Conservation (phyloP, 1,140 invertebrate genomes). For the Pararge aegeria region DNA sequence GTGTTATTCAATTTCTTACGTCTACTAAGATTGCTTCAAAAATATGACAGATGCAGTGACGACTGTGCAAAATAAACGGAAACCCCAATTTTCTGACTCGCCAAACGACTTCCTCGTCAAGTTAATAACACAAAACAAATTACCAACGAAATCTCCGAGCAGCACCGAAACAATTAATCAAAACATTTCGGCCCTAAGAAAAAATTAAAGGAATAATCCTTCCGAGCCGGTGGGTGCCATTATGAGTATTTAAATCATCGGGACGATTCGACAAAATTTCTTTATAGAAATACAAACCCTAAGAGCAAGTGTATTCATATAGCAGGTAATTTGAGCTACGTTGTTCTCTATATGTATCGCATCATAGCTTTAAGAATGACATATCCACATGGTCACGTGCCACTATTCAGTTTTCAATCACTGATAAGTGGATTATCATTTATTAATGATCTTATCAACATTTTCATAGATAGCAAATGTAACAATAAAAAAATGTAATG, state of each 20-base stretch:
- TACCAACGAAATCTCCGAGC: conserved; percentile 57
- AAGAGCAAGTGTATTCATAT: not conserved
- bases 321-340: not conserved
- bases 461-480: no score
- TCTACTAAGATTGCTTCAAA: no score
- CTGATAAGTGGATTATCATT: no score
- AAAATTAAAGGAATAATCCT: conserved; percentile 66
- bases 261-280: conserved; percentile 61
- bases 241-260: conserved; percentile 76
- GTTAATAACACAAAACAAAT: conserved; percentile 77
- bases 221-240: conserved; percentile 46
- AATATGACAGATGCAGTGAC: conserved; percentile 20
- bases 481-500: no score
- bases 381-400: no score
- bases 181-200: conserved; percentile 54
- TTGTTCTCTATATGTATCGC: not conserved
- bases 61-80: conserved; percentile 26
- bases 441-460: no score
- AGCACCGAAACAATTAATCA: conserved; percentile 72
- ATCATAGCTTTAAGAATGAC: no score
- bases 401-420: no score
- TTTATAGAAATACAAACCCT: conserved; percentile 54
- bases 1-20: no score
- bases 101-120: conserved; percentile 73
- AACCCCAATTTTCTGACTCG: conserved; percentile 54